Evolutionary conservation across 2,113 vertebrate species (phyloP), one percentile per base, ranked within the genome.

Genomic region (Callospermophilus lateralis): DNA sequence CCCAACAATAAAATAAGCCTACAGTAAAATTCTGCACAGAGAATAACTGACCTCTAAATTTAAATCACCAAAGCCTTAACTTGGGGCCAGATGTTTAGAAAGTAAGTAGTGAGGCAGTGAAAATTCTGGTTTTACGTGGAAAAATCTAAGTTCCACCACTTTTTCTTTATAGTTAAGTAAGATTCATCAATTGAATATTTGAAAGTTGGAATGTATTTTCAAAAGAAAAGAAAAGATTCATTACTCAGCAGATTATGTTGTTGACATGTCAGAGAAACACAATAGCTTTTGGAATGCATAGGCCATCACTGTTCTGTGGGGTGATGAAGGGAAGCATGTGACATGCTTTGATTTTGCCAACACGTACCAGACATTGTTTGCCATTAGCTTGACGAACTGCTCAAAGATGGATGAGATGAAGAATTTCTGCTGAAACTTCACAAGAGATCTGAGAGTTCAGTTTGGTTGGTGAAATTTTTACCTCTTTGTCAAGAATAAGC

Each of bases 171-270:
- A 74, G 79, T 73, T 32, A 77, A 51, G 32, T 53, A 37, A 90
- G 7, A 94, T 13, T 81, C 58, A 70, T 73, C 9, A 19, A 10
- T 16, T 68, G 79, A 87, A 72, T 65, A 24, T 94, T 45, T 74
- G 72, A 76, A 93, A 39, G 30, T 70, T 93, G 74, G 76, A 85
- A 72, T 79, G 24, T 51, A 87, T 90, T 95, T 95, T 53, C 13
- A 24, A 87, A 96, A 42, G 89, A 72, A 85, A 45, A 45, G 7
- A 45, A 13, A 86, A 32, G 17, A 45, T 90, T 76, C 24, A 28
- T 16, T 94, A 28, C 48, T 80, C 92, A 78, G 37, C 48, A 65
- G n/a, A 39, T 45, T 77, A 26, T 78, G 2, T 48, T 78, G 15
- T 73, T 89, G 70, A 65, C 24, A 37, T 70, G 78, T 63, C 16